Conservation (phyloP, 2,888 invertebrate genomes). For the Phaedon cochleariae region DNA sequence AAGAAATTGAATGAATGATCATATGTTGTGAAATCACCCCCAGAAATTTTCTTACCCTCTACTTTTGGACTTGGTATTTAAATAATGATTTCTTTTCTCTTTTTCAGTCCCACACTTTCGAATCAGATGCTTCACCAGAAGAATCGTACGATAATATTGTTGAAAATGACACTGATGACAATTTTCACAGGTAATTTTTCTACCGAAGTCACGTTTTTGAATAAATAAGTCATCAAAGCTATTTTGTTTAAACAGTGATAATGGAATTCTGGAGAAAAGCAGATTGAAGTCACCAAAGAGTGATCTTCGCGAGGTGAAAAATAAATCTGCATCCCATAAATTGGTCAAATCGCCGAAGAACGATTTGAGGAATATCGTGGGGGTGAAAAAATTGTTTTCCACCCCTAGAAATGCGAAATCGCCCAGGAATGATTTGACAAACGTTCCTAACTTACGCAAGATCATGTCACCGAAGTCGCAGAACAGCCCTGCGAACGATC, state of each 20-base stretch:
- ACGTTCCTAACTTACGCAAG: constrained; percentile 61
- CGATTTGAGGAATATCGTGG: constrained; percentile 34
- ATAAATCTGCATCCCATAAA: constrained; percentile 31
- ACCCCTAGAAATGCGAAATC: constrained; percentile 42
- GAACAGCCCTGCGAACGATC: constrained; percentile 40
- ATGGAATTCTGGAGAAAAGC: too few species aligned
- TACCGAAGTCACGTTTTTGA: too few species aligned
- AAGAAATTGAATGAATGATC: too few species aligned
- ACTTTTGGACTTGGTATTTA: too few species aligned
- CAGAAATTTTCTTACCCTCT: too few species aligned
- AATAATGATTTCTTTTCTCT: background rate
- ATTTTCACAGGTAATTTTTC: background rate
- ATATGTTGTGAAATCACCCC: too few species aligned
- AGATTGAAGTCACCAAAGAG: constrained; percentile 40
- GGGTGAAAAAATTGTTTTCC: constrained; percentile 43
- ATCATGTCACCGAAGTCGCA: constrained; percentile 45
- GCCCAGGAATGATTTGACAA: constrained; percentile 50
- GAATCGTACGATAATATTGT: background rate
- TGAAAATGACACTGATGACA: background rate
- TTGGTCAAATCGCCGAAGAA: constrained; percentile 38
- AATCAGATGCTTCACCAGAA: background rate
- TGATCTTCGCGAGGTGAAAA: constrained; percentile 45
- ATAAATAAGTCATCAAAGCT: background rate
- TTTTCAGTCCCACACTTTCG: background rate
- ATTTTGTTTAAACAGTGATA: background rate